Percentiles rank a stretch among this genome's conserved stretches.
Evolutionary conservation across 2,113 vertebrate genomes (phyloP).

Genomic region (Caranx melampygus): DNA sequence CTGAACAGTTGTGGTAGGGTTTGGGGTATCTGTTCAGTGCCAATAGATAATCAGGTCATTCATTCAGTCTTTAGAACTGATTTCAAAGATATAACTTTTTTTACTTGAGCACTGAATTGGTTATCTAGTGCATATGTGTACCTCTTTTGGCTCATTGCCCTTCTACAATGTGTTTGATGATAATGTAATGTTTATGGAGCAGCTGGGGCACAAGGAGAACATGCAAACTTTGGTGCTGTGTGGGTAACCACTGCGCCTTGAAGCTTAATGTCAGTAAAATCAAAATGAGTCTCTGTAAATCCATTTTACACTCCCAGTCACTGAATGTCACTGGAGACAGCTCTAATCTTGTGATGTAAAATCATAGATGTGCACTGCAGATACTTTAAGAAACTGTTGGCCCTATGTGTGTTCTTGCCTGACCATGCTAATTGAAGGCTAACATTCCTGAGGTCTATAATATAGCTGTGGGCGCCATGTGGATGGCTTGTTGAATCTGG

Average conservation of each 20-base stretch:
- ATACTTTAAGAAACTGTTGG: slow-evolving; percentile 14
- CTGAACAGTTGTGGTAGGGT: slow-evolving; percentile 2
- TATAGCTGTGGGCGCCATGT: slow-evolving; percentile 29
- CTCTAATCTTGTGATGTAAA: background rate
- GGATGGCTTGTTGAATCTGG: slow-evolving; percentile 49
- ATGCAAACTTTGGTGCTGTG: no score
- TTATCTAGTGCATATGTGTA: no score
- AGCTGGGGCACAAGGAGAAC: no score
- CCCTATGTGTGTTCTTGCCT: slow-evolving; percentile 21
- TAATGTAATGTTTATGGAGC: no score
- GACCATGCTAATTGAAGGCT: slow-evolving; percentile 24
- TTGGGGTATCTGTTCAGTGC: slow-evolving; percentile 14
- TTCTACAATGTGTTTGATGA: background rate
- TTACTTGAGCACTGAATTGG: background rate
- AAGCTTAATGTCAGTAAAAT: no score
- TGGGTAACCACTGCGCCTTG: no score
- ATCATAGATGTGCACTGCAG: slow-evolving; percentile 4
- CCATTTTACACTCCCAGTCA: background rate
- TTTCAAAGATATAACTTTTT: slow-evolving; percentile 3
- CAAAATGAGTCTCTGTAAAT: slow-evolving; percentile 3
- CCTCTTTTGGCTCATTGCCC: background rate
- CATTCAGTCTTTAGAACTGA: background rate
- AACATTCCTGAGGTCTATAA: slow-evolving; percentile 56
- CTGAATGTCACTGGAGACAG: background rate
- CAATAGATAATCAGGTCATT: background rate